A percentile compares a stretch with the other conserved stretches of the same genome.
Conservation (phyloP, 2,113 vertebrate genomes). For the Scomber scombrus region DNA sequence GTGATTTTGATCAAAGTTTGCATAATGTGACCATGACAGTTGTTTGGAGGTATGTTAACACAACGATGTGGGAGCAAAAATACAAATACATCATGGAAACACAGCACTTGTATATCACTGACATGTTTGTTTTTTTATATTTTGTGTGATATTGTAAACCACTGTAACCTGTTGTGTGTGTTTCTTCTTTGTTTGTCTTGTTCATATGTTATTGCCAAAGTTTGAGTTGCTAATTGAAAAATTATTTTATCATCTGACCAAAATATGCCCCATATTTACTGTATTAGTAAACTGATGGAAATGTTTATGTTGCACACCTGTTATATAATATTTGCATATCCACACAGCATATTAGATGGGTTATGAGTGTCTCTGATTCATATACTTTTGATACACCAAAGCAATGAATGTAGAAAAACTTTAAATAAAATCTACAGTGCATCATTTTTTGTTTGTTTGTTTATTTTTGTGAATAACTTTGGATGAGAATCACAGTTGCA, state of each 20-base stretch:
- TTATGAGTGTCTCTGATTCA: not conserved
- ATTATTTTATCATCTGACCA: not conserved
- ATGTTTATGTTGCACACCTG: not conserved
- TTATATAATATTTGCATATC: not conserved
- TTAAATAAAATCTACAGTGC: constrained; percentile 28
- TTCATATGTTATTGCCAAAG: not conserved
- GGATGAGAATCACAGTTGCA: too few species aligned
- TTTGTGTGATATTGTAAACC: constrained; percentile 1
- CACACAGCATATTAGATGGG: not conserved
- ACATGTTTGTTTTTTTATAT: constrained; percentile 3
- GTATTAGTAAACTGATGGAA: not conserved
- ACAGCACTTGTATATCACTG: not conserved
- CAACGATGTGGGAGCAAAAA: not conserved
- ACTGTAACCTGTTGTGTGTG: not conserved
- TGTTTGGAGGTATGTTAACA: constrained; percentile 1
- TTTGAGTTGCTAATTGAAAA: not conserved
- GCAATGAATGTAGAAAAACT: constrained; percentile 31
- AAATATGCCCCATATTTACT: not conserved
- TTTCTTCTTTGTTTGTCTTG: constrained; percentile 22
- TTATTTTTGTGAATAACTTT: too few species aligned
- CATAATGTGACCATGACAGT: not conserved
- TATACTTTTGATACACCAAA: constrained; percentile 7
- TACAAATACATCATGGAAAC: not conserved
- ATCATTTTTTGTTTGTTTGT: not conserved
- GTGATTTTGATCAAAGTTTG: not conserved